phyloP scores from a whole-genome alignment of 2,888 invertebrate genomes.

The Xestia c-nigrum region DNA sequence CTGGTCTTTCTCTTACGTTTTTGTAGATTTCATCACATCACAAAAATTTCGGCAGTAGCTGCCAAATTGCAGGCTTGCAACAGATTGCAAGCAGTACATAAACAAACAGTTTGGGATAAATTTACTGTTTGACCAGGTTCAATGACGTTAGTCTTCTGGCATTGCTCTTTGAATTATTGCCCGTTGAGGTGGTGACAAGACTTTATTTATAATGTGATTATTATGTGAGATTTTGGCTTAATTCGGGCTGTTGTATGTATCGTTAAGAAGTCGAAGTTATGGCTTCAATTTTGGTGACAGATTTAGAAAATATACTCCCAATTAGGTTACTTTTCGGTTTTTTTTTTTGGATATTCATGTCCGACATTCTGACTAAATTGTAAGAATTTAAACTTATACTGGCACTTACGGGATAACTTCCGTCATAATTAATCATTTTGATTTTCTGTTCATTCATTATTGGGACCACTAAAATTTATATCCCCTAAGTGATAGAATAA shows the following conservation, averaged over 20 bases:
- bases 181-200: constrained; percentile 18
- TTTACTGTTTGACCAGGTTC: constrained; percentile 37
- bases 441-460: too few species aligned
- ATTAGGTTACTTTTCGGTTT: background rate
- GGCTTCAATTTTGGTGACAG: background rate
- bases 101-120: constrained; percentile 58
- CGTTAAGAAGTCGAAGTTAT: constrained; percentile 29
- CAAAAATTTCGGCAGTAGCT: constrained; percentile 46
- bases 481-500: too few species aligned
- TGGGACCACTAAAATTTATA: too few species aligned
- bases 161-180: constrained; percentile 21
- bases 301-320: background rate
- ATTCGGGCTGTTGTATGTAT: background rate
- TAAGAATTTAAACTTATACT: too few species aligned
- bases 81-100: constrained; percentile 49
- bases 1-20: constrained; percentile 33
- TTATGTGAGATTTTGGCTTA: constrained; percentile 9
- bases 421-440: too few species aligned
- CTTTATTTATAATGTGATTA: constrained; percentile 24
- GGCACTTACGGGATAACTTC: too few species aligned
- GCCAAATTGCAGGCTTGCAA: constrained; percentile 59
- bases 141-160: constrained; percentile 29
- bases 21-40: constrained; percentile 46
- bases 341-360: background rate
- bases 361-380: too few species aligned